A percentile compares a stretch with the other conserved stretches of the same genome.
phyloP scores from a whole-genome alignment of 2,888 invertebrate genomes.

The Caenorhabditis imperialis region DNA sequence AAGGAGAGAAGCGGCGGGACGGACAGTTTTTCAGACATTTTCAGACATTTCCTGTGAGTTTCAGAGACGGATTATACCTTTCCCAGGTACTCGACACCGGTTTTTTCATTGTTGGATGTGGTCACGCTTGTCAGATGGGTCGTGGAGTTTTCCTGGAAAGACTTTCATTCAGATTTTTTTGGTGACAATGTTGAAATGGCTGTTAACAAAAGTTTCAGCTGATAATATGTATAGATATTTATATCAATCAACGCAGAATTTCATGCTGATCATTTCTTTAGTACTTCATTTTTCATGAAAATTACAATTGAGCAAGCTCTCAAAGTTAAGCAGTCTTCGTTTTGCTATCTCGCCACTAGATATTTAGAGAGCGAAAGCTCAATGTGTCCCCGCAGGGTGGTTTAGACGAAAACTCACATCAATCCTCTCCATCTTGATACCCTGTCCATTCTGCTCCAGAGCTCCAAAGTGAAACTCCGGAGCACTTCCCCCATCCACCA shows the following conservation, averaged over 20 bases:
- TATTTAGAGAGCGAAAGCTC: too few relatives aligned
- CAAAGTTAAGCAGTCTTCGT: too few relatives aligned
- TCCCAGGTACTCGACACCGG: conserved; percentile 51
- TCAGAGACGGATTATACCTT: conserved; percentile 37
- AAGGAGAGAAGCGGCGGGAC: conserved; percentile 28
- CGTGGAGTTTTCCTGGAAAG: conserved; percentile 16
- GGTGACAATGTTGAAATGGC: too few relatives aligned
- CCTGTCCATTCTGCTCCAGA: conserved; percentile 45
- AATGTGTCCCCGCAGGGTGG: too few relatives aligned
- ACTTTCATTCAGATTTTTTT: background rate
- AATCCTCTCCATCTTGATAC: conserved; percentile 40
- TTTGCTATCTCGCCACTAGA: too few relatives aligned
- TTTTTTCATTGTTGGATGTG: conserved; percentile 45
- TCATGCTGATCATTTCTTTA: too few relatives aligned
- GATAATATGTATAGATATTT: too few relatives aligned
- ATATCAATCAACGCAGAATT: too few relatives aligned
- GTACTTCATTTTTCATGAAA: too few relatives aligned
- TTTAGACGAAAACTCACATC: conserved; percentile 17
- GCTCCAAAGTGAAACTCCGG: conserved; percentile 52
- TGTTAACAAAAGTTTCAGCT: too few relatives aligned
- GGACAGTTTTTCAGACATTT: conserved; percentile 14
- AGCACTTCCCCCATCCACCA: conserved; percentile 22
- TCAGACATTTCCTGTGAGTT: background rate
- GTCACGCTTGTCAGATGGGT: conserved; percentile 21
- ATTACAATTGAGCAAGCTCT: too few relatives aligned